Percentiles rank a stretch among this genome's conserved stretches.
Evolutionary conservation across 2,797 vertebrate species (phyloP).

Genomic region (Liasis olivaceus): DNA sequence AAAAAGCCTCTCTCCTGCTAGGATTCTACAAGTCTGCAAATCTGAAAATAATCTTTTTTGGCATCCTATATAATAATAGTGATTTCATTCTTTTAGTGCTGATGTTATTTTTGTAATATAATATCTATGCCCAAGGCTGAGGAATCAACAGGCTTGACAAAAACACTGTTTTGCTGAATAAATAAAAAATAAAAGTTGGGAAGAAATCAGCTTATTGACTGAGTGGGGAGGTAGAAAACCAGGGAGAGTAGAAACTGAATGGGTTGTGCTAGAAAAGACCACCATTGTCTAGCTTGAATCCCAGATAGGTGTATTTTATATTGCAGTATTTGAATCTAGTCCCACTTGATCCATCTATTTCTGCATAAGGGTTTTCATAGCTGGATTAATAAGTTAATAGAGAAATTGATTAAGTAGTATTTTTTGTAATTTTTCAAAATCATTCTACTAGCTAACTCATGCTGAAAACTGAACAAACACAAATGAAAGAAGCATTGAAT

Average conservation of each 20-base stretch:
- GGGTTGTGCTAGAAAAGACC: background rate
- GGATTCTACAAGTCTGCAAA: background rate
- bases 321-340: background rate
- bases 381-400: background rate
- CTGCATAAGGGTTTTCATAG: background rate
- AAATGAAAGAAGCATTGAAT: background rate
- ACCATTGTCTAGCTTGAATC: background rate
- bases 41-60: background rate
- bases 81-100: background rate
- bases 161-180: background rate
- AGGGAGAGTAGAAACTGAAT: background rate
- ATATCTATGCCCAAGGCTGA: background rate
- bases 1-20: background rate
- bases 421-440: background rate
- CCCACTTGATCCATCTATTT: background rate
- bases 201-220: background rate
- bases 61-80: background rate
- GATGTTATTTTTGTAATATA: background rate
- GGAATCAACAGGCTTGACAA: background rate
- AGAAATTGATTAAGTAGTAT: background rate
- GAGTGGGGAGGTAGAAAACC: background rate
- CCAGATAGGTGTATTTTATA: background rate
- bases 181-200: background rate
- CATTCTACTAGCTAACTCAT: background rate
- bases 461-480: background rate